Base-by-base conservation (phyloP, 1,140 invertebrate species). In the Capitella teleta region DNA sequence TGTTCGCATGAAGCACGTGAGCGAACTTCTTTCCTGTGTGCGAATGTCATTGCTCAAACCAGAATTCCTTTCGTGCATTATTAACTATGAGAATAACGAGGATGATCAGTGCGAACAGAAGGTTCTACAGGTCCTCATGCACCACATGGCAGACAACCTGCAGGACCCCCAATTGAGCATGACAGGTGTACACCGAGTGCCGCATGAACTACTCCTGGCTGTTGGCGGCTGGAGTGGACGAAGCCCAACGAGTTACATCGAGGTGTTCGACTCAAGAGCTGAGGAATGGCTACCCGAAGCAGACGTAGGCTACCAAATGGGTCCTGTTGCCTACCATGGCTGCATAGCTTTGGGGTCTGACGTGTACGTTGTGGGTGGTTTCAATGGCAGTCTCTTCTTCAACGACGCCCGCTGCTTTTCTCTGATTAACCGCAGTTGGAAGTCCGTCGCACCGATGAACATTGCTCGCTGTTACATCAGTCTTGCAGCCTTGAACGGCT, bases 1-100 rank as follows among this genome's bases (percentile, higher is more conserved):
- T 0, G 87, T 91, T 62, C 73, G 93, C 47, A 77, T 89, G 24
- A 83, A 87, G 56, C 85, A 92, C 55, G 82, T 87, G 5, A 78
- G 82, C 0, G 75, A 80, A 26, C 67, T 94, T 0, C 82, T 94
- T 77, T 79, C 79, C 32, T 82, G 82, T 47, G 83, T 90, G 53
- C 37, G 49, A 18, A 76, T 92, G 2, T 88, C 89, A 4, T 73
- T 93, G 1, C 74, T 94, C 58, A 84, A 89, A 47, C 87, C 85
- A 0, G 80, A 87, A 58, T 85, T 79, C 60, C 84, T 86, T 60
- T 66, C 84, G 21, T 81, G 84, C 57, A 77, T 79, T 51, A 78
- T 83, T 0, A 82, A 83, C 53, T n/a, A 57, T 63, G 4, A 57
- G 21, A 14, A 12, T 24, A 12, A n/a, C 38, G 10, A 16, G 25